Evolutionary conservation across 2,113 vertebrate genomes (phyloP).

Genomic region (Tetraodon nigroviridis): DNA sequence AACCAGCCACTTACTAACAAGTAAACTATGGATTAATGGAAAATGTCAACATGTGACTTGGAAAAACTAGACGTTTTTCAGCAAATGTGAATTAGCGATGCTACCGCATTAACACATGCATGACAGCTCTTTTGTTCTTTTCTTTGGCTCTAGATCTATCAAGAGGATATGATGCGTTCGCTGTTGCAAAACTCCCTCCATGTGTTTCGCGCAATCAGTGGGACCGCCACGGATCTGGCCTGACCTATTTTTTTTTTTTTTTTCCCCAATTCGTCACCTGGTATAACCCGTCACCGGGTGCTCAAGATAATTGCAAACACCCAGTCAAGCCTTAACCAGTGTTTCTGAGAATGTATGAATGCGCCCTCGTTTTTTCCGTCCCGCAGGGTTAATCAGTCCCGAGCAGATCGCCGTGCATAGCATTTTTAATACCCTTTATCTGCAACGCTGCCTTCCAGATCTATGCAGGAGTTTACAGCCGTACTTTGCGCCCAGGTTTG

Average conservation of each 20-base stretch:
- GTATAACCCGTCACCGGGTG: not conserved
- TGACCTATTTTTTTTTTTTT: constrained; percentile 50
- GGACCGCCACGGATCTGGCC: constrained; percentile 78
- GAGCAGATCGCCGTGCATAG: not conserved
- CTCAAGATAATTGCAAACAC: not conserved
- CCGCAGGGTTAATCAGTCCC: not conserved
- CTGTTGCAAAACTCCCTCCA: constrained; percentile 88
- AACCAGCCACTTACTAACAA: too few species aligned
- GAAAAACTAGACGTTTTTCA: too few species aligned
- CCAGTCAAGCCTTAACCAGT: constrained; percentile 21
- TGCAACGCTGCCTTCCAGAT: constrained; percentile 6
- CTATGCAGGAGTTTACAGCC: constrained; percentile 44
- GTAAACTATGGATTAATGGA: too few species aligned
- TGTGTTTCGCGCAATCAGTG: constrained; percentile 95
- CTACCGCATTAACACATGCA: too few species aligned
- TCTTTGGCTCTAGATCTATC: constrained; percentile 78
- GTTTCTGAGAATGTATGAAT: constrained; percentile 39
- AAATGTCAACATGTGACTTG: too few species aligned
- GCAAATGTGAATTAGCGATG: too few species aligned
- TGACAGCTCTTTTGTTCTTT: not conserved
- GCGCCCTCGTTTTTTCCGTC: constrained; percentile 37
- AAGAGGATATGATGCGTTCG: constrained; percentile 85
- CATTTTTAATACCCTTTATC: not conserved
- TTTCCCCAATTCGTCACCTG: not conserved
- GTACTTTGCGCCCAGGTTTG: not conserved